These are phyloP conservation scores for Ovis aries DNA, from an alignment of 2,113 vertebrate species.

Conservation along the genomic window DNA sequence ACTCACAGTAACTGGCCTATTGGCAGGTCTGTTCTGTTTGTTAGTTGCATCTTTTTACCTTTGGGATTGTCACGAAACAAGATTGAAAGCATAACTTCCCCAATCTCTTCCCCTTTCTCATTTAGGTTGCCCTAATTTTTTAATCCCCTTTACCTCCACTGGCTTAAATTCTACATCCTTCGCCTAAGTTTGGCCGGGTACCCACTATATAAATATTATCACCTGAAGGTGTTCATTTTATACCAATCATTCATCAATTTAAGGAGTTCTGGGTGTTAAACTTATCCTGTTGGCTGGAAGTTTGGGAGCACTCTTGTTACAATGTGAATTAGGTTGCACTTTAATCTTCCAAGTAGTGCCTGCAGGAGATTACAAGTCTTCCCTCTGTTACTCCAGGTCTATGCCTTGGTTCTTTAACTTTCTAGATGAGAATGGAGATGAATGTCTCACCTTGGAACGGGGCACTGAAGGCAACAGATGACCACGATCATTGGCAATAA, in stretches of 20 bases:
- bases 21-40: not conserved
- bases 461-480: slow-evolving; percentile 75
- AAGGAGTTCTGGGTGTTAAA: not conserved
- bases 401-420: not conserved
- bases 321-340: not conserved
- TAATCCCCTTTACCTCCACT: not conserved
- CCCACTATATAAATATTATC: not conserved
- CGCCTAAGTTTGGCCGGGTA: not conserved
- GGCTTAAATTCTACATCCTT: not conserved
- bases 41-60: not conserved
- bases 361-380: not conserved
- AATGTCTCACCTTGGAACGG: slow-evolving; percentile 76
- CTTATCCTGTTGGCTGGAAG: not conserved
- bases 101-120: too few species aligned
- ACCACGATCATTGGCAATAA: slow-evolving; percentile 75
- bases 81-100: not conserved
- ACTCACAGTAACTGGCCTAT: not conserved
- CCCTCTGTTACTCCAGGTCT: not conserved
- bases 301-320: not conserved
- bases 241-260: not conserved
- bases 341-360: not conserved
- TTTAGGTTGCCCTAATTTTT: not conserved
- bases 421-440: not conserved
- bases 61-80: not conserved
- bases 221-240: not conserved